These are phyloP conservation scores for Noturus placidus DNA, from an alignment of 2,113 vertebrate species.

Conservation along the genomic window DNA sequence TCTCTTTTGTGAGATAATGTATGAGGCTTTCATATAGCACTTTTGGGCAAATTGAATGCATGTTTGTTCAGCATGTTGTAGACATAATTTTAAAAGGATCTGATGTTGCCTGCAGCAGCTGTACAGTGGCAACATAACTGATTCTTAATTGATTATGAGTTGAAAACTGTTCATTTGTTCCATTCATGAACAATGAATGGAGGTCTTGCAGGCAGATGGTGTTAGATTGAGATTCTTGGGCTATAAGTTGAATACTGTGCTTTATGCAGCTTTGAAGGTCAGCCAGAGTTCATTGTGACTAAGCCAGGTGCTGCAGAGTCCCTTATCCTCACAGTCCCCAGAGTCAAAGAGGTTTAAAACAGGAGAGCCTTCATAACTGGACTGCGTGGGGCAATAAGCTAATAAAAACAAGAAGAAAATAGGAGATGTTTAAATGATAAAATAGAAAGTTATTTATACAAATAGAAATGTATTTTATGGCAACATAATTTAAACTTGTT, in stretches of 20 bases:
- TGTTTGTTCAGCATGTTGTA: constrained; percentile 26
- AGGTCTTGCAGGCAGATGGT: background rate
- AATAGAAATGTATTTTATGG: background rate
- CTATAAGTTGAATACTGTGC: constrained; percentile 35
- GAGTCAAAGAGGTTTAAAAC: constrained; percentile 18
- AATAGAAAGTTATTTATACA: too few relatives aligned
- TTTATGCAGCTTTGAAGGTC: constrained; percentile 72
- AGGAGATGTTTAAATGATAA: background rate
- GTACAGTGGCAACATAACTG: background rate
- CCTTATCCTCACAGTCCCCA: background rate
- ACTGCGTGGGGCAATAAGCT: background rate
- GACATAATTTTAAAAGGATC: constrained; percentile 15
- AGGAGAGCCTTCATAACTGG: background rate
- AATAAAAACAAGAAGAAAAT: background rate
- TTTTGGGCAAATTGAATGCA: background rate
- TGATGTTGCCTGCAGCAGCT: background rate
- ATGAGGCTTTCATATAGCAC: background rate
- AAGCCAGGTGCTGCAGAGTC: background rate
- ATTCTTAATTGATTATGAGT: constrained; percentile 22
- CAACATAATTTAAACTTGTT: background rate
- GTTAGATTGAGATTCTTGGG: constrained; percentile 10
- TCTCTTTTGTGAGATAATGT: too few relatives aligned
- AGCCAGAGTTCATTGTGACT: constrained; percentile 64
- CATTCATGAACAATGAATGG: background rate
- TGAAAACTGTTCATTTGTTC: background rate